Base-by-base conservation (phyloP, 2,797 vertebrate species). In the Manis crassicaudata region DNA sequence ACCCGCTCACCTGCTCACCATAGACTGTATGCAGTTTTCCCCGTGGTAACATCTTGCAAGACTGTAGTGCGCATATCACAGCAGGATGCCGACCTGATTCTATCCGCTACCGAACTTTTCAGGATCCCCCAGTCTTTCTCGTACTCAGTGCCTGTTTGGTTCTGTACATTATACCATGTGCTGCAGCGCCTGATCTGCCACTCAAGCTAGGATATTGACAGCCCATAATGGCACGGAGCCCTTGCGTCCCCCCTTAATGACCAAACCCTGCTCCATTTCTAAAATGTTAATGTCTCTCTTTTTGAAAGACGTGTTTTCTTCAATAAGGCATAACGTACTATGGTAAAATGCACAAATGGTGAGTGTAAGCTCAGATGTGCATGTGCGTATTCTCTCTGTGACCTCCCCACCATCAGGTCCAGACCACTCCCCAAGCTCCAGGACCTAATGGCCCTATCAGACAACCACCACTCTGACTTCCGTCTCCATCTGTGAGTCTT, bases 21-120 rank as follows among this genome's bases (percentile, higher is more conserved):
- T 29, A 21, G 43, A 43, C 8, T 7, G n/a, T 35, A 27, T 52
- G 1, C 6, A 1, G 14, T 35, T 54, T 8, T 20, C 27, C 25
- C 12, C 6, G 0, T 0, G 13, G 35, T 13, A 5, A 7, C 8
- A 0, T 73, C 65, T 73, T 62, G n/a, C 3, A 8, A 7, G 72
- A 35, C 5, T 4, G 1, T 5, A 2, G 11, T 21, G 23, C 1
- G 6, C 10, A 1, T 0, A 0, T 58, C 52, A 11, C 21, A 52
- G 13, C 8, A 7, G 40, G 27, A 2, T 2, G 1, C 25, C 2
- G 12, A 3, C 2, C 7, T 11, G 35, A 23, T 21, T 14, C 65
- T 3, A 1, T 12, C 25, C 12, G 29, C 20, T 1, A 6, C 46
- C 1, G 2, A 0, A 16, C 17, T 65, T 35, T 5, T 29, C 29